Evolutionary conservation across 2,797 vertebrate species (phyloP).

Genomic region (Takifugu ocellatus): DNA sequence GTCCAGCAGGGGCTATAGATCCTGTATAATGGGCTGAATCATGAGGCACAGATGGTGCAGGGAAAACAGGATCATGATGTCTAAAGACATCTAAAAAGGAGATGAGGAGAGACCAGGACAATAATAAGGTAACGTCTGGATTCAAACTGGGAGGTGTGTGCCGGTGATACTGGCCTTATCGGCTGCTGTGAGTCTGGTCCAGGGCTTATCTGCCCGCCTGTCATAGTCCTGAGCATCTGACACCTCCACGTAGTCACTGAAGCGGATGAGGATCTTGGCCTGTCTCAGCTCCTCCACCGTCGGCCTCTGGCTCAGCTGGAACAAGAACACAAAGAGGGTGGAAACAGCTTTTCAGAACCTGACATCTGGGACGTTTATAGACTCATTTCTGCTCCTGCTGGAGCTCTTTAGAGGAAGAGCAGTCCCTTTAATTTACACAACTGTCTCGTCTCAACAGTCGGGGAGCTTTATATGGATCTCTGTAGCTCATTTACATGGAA

Average conservation of each 20-base stretch:
- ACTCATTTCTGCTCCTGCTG: constrained; percentile 2
- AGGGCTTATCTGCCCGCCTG: constrained; percentile 94
- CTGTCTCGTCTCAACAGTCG: background rate
- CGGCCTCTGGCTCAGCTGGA: constrained; percentile 93
- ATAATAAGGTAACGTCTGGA: constrained; percentile 14
- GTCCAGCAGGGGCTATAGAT: constrained; percentile 7
- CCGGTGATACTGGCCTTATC: constrained; percentile 83
- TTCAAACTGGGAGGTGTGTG: constrained; percentile 19
- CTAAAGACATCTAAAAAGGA: constrained; percentile 17
- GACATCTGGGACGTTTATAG: background rate
- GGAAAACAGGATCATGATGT: background rate
- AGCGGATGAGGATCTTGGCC: constrained; percentile 96
- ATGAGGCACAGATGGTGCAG: background rate
- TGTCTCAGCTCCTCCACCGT: constrained; percentile 94
- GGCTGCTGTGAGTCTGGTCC: constrained; percentile 94
- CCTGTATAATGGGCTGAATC: constrained; percentile 5
- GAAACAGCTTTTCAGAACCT: background rate
- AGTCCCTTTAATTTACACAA: background rate
- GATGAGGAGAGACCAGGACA: constrained; percentile 3
- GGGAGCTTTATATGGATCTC: too few species aligned
- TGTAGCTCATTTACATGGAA: too few species aligned
- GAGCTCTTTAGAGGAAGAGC: background rate
- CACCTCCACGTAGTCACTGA: constrained; percentile 97
- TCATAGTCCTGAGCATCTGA: constrained; percentile 96
- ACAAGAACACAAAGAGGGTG: constrained; percentile 1